Base-by-base conservation (phyloP, 2,113 vertebrate genomes). In the Tetrax tetrax region DNA sequence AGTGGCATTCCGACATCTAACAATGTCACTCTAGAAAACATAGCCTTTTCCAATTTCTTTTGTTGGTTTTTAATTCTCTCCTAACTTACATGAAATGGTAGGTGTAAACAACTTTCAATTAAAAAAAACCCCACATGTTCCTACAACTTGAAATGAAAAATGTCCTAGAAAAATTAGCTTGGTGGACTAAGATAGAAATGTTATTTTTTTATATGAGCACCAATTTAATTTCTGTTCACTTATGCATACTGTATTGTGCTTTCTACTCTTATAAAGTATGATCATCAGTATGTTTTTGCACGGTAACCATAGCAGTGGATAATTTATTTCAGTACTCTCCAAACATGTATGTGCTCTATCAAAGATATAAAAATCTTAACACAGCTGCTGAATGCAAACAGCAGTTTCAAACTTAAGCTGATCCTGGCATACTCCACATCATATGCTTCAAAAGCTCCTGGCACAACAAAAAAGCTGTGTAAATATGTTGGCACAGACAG, bases 291-390 rank as follows among this genome's bases (percentile, higher is more conserved):
- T 86, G 31, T 91, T 86, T 93, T 86, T 92, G 60, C 75, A 87
- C 56, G 3, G 83, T 96, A 93, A 90, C 96, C 85, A 71, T 84
- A 90, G 75, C 85, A 94, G 59, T 64, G 72, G 66, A 66, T 70
- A 80, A 35, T 61, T 92, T 97, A 45, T 97, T 98, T 97, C 72
- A 78, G 41, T 63, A 78, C 71, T 51, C 68, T 82, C 75, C 76
- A 85, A 64, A 29, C 35, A 45, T 38, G 21, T 91, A 72, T 79
- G 38, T 91, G 35, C 47, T 93, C 56, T 92, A 41, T 90, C 41
- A 84, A 80, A 69, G 48, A 56, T 43, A 29, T 86, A 82, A 82
- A 96, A 95, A 84, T 89, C 81, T 93, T 93, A 81, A 94, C 64
- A 83, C 69, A 82, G 50, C 57, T 87, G 25, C 80, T 93, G 59